Conservation (phyloP, 2,888 invertebrate genomes). For the Encarsia formosa region DNA sequence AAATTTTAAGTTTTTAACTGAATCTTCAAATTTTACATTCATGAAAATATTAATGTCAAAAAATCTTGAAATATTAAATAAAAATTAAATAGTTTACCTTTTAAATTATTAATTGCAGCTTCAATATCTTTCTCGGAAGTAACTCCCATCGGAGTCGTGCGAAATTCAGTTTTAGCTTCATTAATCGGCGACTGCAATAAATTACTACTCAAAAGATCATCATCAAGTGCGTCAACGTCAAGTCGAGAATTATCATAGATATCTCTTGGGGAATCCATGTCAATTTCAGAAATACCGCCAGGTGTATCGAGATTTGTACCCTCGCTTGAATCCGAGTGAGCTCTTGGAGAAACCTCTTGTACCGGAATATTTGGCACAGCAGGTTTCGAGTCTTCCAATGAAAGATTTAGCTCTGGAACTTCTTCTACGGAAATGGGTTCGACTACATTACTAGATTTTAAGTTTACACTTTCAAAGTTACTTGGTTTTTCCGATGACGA, state of each 20-base stretch:
- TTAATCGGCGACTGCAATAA: constrained; percentile 5
- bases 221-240: constrained; percentile 40
- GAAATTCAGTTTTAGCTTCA: constrained; percentile 38
- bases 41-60: constrained; percentile 1
- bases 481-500: not conserved
- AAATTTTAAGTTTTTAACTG: constrained; percentile 7
- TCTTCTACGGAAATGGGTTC: constrained; percentile 1
- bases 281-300: constrained; percentile 43
- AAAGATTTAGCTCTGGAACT: not conserved
- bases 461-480: not conserved
- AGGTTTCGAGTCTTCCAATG: not conserved
- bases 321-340: constrained; percentile 43
- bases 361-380: not conserved
- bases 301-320: constrained; percentile 38
- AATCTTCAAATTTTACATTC: not conserved
- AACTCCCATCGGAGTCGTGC: constrained; percentile 33
- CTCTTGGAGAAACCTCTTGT: constrained; percentile 21
- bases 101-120: constrained; percentile 46
- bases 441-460: not conserved
- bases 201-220: constrained; percentile 37
- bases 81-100: constrained; percentile 38
- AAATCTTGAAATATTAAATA: constrained; percentile 1
- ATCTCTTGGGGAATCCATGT: constrained; percentile 44
- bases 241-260: constrained; percentile 38
- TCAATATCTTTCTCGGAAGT: constrained; percentile 47